Conservation (phyloP, 2,113 vertebrate genomes). For the Myotis brandtii region DNA sequence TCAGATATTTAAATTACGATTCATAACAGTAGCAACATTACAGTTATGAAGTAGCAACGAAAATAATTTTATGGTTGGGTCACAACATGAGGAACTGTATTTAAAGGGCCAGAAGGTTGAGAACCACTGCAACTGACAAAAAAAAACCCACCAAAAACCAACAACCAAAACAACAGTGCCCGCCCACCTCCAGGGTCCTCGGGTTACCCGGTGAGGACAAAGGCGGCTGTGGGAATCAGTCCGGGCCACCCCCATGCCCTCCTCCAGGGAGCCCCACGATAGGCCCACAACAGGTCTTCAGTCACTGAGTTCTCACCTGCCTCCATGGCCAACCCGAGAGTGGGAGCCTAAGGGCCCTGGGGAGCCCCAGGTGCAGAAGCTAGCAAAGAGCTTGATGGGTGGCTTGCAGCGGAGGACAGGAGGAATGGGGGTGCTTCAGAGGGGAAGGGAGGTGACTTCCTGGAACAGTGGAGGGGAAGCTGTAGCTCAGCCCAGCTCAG, state of each 20-base stretch:
- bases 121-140: neutral
- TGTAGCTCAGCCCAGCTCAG: conserved; percentile 48
- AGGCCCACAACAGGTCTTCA: neutral
- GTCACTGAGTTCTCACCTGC: conserved; percentile 60
- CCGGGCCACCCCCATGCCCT: neutral
- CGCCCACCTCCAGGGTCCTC: neutral
- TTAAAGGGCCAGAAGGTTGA: no score
- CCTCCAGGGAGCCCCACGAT: neutral
- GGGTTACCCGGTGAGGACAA: neutral
- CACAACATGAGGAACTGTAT: no score
- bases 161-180: neutral
- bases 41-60: no score
- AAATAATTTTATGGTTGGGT: no score
- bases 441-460: conserved; percentile 73
- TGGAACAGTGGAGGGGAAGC: conserved; percentile 75
- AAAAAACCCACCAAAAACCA: neutral
- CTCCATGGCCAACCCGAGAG: conserved; percentile 57
- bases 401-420: neutral
- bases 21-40: no score
- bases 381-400: conserved; percentile 44
- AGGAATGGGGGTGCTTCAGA: conserved; percentile 52
- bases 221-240: neutral
- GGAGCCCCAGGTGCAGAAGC: conserved; percentile 34
- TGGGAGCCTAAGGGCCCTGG: neutral
- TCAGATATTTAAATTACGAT: no score